These are phyloP conservation scores for Epizoanthus rinbou DNA, from an alignment of 92 coral and sea anemone species.

Conservation along the genomic window DNA sequence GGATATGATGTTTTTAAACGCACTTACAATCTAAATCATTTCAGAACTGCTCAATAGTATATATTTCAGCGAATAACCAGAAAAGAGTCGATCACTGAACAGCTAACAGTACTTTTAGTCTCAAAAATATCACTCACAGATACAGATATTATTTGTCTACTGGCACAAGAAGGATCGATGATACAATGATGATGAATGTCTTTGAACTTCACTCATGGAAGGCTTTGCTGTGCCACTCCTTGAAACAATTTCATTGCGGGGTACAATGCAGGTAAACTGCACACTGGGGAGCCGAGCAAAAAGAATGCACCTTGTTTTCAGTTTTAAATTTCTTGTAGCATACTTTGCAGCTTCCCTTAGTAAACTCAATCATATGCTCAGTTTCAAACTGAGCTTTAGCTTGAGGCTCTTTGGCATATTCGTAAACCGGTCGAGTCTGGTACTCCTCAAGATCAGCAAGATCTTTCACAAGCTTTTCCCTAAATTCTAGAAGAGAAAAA, in stretches of 20 bases:
- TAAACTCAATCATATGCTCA: slow-evolving; percentile 36
- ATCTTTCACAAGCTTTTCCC: slow-evolving; percentile 29
- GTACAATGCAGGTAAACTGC: slow-evolving; percentile 24
- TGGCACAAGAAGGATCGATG: no score
- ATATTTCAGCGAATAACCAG: slow-evolving; percentile 5
- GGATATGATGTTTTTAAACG: not conserved
- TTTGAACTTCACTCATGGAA: slow-evolving; percentile 6
- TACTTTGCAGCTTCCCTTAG: slow-evolving; percentile 18
- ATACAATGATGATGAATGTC: not conserved
- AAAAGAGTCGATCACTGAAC: not conserved
- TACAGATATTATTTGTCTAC: not conserved
- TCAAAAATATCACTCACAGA: slow-evolving; percentile 11
- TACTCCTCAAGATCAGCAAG: slow-evolving; percentile 36
- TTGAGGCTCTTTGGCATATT: slow-evolving; percentile 16
- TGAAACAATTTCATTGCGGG: slow-evolving; percentile 13
- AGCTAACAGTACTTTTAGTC: slow-evolving; percentile 7
- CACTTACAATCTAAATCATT: slow-evolving; percentile 18
- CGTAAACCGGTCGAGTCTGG: slow-evolving; percentile 26
- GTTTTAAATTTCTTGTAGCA: slow-evolving; percentile 20
- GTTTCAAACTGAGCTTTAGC: slow-evolving; percentile 21
- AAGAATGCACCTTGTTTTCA: slow-evolving; percentile 31
- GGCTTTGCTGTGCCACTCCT: slow-evolving; percentile 37
- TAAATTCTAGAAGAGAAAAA: slow-evolving; percentile 24
- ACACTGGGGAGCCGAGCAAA: slow-evolving; percentile 33
- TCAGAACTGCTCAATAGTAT: not conserved